Percentiles rank a stretch among this genome's conserved stretches.
Evolutionary conservation across 2,888 invertebrate species (phyloP).

Genomic region (Pocota personata): DNA sequence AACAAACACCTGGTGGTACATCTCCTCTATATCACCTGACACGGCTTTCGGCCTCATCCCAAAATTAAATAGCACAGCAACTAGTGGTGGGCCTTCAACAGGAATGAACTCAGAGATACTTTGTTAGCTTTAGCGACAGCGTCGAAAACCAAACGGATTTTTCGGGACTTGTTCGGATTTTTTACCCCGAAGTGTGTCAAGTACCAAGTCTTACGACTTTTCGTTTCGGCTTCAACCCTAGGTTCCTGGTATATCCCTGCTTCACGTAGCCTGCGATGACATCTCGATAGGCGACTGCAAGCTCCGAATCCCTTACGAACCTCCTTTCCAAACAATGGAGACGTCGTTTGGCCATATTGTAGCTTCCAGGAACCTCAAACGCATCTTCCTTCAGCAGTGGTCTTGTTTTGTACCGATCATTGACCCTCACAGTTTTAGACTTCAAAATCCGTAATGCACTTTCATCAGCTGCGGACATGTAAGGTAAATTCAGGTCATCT

Average conservation of each 20-base stretch:
- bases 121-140: no score
- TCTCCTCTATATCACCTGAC: background rate
- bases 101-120: no score
- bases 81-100: no score
- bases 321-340: constrained; percentile 49
- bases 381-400: constrained; percentile 40
- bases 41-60: constrained; percentile 67
- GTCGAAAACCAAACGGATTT: constrained; percentile 75
- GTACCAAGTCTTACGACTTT: constrained; percentile 56
- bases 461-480: background rate
- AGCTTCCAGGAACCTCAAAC: constrained; percentile 38
- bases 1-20: background rate
- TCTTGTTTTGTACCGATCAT: background rate
- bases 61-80: constrained; percentile 78
- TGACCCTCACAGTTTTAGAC: background rate
- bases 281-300: no score
- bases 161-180: constrained; percentile 73
- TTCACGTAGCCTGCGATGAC: constrained; percentile 46
- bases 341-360: constrained; percentile 31
- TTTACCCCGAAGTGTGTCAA: constrained; percentile 73
- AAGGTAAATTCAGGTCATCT: background rate
- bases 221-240: background rate
- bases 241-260: constrained; percentile 45
- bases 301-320: no score
- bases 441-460: background rate